Percentiles rank a stretch among this genome's conserved stretches.
Evolutionary conservation across 2,888 invertebrate species (phyloP).

Genomic region (Agrypnus murinus): DNA sequence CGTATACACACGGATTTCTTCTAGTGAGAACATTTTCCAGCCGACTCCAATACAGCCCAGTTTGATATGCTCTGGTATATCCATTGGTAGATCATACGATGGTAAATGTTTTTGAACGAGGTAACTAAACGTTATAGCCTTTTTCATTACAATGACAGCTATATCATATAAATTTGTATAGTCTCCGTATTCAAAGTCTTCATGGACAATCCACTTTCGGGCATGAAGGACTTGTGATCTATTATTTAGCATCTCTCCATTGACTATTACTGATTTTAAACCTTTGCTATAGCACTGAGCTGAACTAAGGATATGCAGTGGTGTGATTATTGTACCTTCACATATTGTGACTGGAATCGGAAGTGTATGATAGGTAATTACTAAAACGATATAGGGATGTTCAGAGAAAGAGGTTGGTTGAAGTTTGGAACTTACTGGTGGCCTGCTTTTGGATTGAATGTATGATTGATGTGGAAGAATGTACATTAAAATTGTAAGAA

Average conservation of each 20-base stretch:
- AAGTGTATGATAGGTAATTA: not conserved
- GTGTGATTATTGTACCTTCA: slow-evolving; percentile 18
- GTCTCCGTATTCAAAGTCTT: not conserved
- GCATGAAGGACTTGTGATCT: slow-evolving; percentile 10
- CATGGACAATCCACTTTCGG: slow-evolving; percentile 15
- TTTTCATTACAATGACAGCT: not conserved
- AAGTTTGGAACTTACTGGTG: not conserved
- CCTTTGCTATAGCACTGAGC: slow-evolving; percentile 23
- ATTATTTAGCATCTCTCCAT: slow-evolving; percentile 8
- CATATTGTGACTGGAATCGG: slow-evolving; percentile 13
- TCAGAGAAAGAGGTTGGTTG: not conserved
- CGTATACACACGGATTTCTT: not conserved
- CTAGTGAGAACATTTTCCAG: slow-evolving; percentile 20
- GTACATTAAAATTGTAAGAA: too few relatives aligned
- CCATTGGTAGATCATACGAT: not conserved
- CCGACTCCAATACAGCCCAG: slow-evolving; percentile 10
- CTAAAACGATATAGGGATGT: slow-evolving; percentile 21
- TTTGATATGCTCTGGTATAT: not conserved
- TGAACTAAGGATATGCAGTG: slow-evolving; percentile 11
- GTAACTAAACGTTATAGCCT: not conserved
- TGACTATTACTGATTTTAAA: slow-evolving; percentile 9
- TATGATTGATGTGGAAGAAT: too few relatives aligned
- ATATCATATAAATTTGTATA: slow-evolving; percentile 8
- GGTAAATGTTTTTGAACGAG: not conserved
- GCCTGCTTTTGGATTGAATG: not conserved